Base-by-base conservation (phyloP, 2,888 invertebrate species). In the Torymus texanus region DNA sequence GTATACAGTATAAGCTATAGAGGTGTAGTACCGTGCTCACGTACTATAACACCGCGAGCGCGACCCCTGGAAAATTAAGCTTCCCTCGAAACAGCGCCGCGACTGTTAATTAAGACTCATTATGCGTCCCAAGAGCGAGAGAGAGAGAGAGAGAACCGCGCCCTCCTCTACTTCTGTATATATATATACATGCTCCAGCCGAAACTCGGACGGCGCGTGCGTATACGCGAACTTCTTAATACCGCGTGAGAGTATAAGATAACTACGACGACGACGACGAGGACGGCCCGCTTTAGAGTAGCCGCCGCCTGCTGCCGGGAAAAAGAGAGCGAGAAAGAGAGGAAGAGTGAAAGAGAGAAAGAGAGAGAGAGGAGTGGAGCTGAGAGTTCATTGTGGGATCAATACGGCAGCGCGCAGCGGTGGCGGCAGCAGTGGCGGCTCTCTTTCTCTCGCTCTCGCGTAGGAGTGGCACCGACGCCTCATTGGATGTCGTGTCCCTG, bases 71-170 rank as follows among this genome's bases (percentile, higher is more conserved):
- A 85, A 88, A 89, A 89, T 89, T 86, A 88, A 90, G 89, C 87
- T 88, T 87, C 85, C 87, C 41, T 86, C 86, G 86, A 88, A 89
- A 88, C 87, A 88, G 29, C 87, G 86, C 85, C 87, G 87, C 87
- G 88, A 88, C 90, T 90, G 90, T 90, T 90, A 90, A 90, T 90
- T 89, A 89, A 89, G 90, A 90, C 89, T 90, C 88, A 90, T 89
- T 90, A 89, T 87, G 85, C 86, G 84, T 81, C 82, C 83, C 83
- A 83, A 73, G 82, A 79, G 21, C 83, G 84, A 73, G 82, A 79
- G 80, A 73, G 82, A 79, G 21, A 83, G 84, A 73, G 82, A 79
- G 80, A 16, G 62, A 41, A 63, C 53, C 63, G 63, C 68, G 62
- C 62, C 73, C 67, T 41, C 16, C 59, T 16, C 24, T 53, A 53